These are phyloP conservation scores for Mustela nigripes DNA, from an alignment of 2,113 vertebrate genomes.

Conservation along the genomic window DNA sequence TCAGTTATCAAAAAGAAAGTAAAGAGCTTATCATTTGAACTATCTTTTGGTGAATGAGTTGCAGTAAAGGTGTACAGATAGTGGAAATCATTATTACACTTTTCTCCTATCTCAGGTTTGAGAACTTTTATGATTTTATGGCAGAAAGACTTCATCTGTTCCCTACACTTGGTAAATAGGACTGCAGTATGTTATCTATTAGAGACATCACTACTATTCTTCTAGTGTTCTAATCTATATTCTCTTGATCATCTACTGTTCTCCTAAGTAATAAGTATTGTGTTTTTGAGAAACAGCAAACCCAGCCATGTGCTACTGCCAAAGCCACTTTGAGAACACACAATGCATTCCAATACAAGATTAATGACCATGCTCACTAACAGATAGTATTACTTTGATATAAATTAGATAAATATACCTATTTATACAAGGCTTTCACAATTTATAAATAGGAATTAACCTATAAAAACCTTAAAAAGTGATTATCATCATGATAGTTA, in stretches of 20 bases:
- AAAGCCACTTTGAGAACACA: not conserved
- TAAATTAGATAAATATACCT: not conserved
- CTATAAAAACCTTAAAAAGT: not conserved
- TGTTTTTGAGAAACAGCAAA: not conserved
- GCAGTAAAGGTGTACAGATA: not conserved
- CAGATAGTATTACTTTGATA: not conserved
- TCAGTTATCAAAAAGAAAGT: not conserved
- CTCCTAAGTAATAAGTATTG: not conserved
- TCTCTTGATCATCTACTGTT: not conserved
- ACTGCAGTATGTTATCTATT: not conserved
- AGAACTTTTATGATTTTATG: not conserved
- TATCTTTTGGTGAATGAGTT: not conserved
- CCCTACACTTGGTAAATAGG: not conserved
- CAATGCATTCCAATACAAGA: not conserved
- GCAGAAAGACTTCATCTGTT: not conserved
- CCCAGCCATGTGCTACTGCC: not conserved
- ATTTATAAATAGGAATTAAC: not conserved
- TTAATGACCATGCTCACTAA: not conserved
- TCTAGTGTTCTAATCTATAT: not conserved
- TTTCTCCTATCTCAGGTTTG: not conserved
- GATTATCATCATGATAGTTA: not conserved
- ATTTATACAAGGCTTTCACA: not conserved
- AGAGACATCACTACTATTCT: not conserved
- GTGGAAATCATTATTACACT: not conserved
- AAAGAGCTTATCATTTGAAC: not conserved